These are phyloP conservation scores for Eristalinus aeneus DNA, from an alignment of 2,888 invertebrate genomes.

Conservation along the genomic window DNA sequence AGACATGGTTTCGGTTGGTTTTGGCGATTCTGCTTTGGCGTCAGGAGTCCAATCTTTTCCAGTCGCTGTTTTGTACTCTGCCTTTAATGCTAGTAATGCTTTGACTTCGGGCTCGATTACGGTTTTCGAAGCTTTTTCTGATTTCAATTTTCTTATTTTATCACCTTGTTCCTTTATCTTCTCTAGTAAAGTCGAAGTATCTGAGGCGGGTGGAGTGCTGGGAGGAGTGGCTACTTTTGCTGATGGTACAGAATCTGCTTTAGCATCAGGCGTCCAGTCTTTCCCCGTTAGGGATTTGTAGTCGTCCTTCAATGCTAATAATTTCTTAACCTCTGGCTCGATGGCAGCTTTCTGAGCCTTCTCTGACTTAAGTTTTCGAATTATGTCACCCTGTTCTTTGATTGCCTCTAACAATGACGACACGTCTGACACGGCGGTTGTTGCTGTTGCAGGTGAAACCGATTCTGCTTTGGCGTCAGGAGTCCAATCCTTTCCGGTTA, in stretches of 20 bases:
- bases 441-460: background rate
- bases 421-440: background rate
- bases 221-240: slow-evolving; percentile 82
- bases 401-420: background rate
- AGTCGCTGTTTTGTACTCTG: slow-evolving; percentile 82
- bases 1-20: slow-evolving; percentile 59
- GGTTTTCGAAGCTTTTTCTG: slow-evolving; percentile 82
- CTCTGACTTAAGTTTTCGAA: slow-evolving; percentile 85
- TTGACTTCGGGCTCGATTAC: slow-evolving; percentile 81
- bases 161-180: slow-evolving; percentile 84
- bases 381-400: slow-evolving; percentile 81
- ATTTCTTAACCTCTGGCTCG: slow-evolving; percentile 76
- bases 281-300: slow-evolving; percentile 83
- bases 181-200: slow-evolving; percentile 75
- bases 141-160: slow-evolving; percentile 83
- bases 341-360: slow-evolving; percentile 85
- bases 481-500: slow-evolving; percentile 81
- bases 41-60: slow-evolving; percentile 81
- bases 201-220: slow-evolving; percentile 45
- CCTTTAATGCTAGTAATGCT: slow-evolving; percentile 83
- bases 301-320: background rate
- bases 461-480: slow-evolving; percentile 73
- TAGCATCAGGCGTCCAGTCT: slow-evolving; percentile 83
- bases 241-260: slow-evolving; percentile 12
- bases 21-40: slow-evolving; percentile 58